Evolutionary conservation across 2,797 vertebrate species (phyloP), one percentile per base, ranked within the genome.

Genomic region (Sebastes wilsoni): DNA sequence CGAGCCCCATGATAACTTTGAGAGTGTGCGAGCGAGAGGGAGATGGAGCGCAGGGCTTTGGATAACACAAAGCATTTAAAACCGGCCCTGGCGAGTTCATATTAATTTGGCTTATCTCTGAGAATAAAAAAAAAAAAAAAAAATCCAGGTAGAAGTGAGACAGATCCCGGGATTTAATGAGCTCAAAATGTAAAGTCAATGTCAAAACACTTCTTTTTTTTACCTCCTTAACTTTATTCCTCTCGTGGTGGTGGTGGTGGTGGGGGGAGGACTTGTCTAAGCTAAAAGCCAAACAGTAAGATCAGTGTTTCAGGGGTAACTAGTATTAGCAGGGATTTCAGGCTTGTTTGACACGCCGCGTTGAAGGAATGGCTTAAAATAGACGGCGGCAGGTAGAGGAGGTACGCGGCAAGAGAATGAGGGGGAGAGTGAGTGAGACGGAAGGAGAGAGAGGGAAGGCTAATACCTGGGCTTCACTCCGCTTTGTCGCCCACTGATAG

Each of bases 101-200:
- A 96, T 96, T 96, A 94, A 96, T 96, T 96, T 96, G 94, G 94
- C 95, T 96, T 96, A 96, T 96, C 95, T 95, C 89, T 74, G 71
- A 70, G 82, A 90, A 86, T 90, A 79, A 92, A 89, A 87, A 85
- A 78, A 82, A 69, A n/a, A 62, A 77, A 68, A 84, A 83, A 78
- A 90, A 90, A 93, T 92, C 91, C 95, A 96, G 95, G 95, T 96
- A 94, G 91, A 93, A 94, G 90, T 93, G 94, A 95, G 95, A 95
- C 94, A 95, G 95, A 96, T 96, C 92, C 87, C 23, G 1, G 93
- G 92, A 94, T 94, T 96, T 96, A 96, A 95, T 95, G 93, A 95
- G 94, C 95, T 96, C 94, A 95, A 94, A 95, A 95, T 88, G 93
- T 95, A 96, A 95, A 96, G 90, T 92, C 94, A 92, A 88, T 94